phyloP scores from a whole-genome alignment of 2,797 vertebrate genomes.

The Discoglossus pictus region DNA sequence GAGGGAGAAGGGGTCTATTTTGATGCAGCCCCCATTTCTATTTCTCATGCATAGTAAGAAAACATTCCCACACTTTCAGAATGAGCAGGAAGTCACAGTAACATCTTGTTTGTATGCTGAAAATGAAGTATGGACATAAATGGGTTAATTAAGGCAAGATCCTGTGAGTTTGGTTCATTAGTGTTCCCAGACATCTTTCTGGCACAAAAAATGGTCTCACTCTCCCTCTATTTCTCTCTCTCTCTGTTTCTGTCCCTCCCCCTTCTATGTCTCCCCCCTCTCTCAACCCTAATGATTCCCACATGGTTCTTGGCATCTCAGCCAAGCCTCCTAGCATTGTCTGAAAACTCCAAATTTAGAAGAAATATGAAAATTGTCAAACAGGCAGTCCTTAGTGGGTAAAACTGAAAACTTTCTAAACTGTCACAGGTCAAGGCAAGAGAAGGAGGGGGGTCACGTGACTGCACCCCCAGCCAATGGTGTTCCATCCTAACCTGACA shows the following conservation, averaged over 20 bases:
- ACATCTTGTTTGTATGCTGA: neutral
- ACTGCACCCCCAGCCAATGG: conserved; percentile 75
- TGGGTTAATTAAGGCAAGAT: conserved; percentile 29
- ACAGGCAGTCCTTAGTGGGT: conserved; percentile 86
- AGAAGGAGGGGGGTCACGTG: conserved; percentile 65
- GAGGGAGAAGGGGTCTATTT: conserved; percentile 17
- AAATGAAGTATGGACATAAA: conserved; percentile 6
- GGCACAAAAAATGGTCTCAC: conserved; percentile 54
- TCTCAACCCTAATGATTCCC: conserved; percentile 81
- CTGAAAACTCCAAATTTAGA: conserved; percentile 96
- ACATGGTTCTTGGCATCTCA: conserved; percentile 78
- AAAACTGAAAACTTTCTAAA: conserved; percentile 72
- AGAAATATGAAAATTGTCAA: conserved; percentile 96
- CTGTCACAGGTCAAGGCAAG: conserved; percentile 73
- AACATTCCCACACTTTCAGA: conserved; percentile 42
- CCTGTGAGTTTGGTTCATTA: conserved; percentile 34
- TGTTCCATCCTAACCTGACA: conserved; percentile 65
- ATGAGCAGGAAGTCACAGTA: conserved; percentile 29
- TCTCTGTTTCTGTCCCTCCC: conserved; percentile 59
- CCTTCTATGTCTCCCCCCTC: conserved; percentile 65
- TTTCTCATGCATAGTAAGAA: conserved; percentile 35
- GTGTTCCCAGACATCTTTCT: conserved; percentile 59
- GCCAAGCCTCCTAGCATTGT: conserved; percentile 84
- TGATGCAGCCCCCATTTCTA: conserved; percentile 8
- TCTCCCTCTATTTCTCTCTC: conserved; percentile 50